phyloP scores from a whole-genome alignment of 1,140 invertebrate species.

The Andrena cerasifolii region DNA sequence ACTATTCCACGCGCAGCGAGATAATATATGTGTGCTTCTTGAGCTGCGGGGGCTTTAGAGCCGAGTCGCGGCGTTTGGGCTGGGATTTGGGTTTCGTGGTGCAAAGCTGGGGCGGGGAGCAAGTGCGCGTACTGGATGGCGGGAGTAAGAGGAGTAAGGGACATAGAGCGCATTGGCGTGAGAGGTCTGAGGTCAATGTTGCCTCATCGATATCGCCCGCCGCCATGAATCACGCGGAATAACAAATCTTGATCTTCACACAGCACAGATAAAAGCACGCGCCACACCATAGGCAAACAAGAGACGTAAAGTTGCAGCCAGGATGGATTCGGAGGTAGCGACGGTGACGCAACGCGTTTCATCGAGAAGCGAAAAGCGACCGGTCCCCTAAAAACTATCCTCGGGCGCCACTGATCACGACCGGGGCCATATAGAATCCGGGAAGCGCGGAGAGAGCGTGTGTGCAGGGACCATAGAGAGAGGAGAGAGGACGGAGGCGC shows the following conservation, averaged over 20 bases:
- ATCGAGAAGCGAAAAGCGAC: neutral
- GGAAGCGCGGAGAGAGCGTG: slow-evolving; percentile 42
- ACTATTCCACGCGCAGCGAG: neutral
- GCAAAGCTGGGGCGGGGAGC: slow-evolving; percentile 49
- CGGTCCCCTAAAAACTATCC: slow-evolving; percentile 1
- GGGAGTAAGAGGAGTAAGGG: slow-evolving; percentile 36
- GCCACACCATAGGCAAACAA: too few species aligned
- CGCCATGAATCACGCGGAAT: neutral
- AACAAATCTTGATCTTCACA: neutral
- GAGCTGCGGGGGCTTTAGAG: slow-evolving; percentile 37
- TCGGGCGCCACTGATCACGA: slow-evolving; percentile 10
- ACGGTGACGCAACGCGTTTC: neutral
- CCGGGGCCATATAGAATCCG: slow-evolving; percentile 9
- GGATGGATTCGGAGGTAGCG: too few species aligned
- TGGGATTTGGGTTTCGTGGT: slow-evolving; percentile 48
- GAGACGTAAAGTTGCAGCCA: too few species aligned
- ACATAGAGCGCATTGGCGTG: slow-evolving; percentile 51
- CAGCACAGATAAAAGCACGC: too few species aligned
- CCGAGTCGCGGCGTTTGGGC: slow-evolving; percentile 51
- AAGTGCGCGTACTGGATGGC: slow-evolving; percentile 20
- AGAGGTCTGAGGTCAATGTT: neutral
- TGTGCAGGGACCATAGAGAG: slow-evolving; percentile 6
- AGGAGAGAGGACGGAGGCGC: slow-evolving; percentile 22
- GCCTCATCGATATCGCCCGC: neutral
- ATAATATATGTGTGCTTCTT: neutral